These are phyloP conservation scores for Crioceris asparagi DNA, from an alignment of 2,888 invertebrate species.

Conservation along the genomic window DNA sequence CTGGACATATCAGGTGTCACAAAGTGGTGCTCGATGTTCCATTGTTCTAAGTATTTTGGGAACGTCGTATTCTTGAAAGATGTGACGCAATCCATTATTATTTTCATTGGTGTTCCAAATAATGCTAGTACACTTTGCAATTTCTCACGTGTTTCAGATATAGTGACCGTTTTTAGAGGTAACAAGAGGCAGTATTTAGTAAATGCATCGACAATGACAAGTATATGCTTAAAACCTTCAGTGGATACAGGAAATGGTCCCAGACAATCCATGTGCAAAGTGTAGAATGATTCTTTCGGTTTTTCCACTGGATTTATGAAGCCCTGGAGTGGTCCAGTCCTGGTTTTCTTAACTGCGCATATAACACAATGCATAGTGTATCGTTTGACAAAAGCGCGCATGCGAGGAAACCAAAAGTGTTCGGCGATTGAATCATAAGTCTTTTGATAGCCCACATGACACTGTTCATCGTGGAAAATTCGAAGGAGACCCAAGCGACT, in stretches of 20 bases:
- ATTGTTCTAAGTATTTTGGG: constrained; percentile 12
- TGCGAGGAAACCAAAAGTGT: constrained; percentile 23
- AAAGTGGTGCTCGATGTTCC: constrained; percentile 13
- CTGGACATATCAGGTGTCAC: constrained; percentile 16
- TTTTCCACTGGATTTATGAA: too few species aligned
- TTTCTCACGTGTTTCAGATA: constrained; percentile 10
- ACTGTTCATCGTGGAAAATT: constrained; percentile 22
- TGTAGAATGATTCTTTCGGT: too few species aligned
- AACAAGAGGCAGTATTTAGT: constrained; percentile 7
- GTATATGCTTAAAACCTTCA: too few species aligned
- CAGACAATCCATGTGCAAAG: too few species aligned
- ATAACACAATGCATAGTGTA: constrained; percentile 23
- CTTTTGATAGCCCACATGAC: constrained; percentile 20
- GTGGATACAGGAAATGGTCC: too few species aligned
- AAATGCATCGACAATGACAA: constrained; percentile 4
- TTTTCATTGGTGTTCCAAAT: constrained; percentile 18
- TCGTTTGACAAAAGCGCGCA: constrained; percentile 18
- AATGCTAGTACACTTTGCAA: constrained; percentile 10
- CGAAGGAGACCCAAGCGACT: constrained; percentile 17
- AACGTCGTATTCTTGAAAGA: constrained; percentile 15
- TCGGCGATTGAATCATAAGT: constrained; percentile 16
- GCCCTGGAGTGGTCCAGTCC: too few species aligned
- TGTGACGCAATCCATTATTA: constrained; percentile 16
- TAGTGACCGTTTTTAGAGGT: constrained; percentile 12
- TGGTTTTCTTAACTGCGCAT: constrained; percentile 22